A percentile compares a stretch with the other conserved stretches of the same genome.
Evolutionary conservation across 2,797 vertebrate species (phyloP).

Genomic region (Sebastiscus albofasciatus): DNA sequence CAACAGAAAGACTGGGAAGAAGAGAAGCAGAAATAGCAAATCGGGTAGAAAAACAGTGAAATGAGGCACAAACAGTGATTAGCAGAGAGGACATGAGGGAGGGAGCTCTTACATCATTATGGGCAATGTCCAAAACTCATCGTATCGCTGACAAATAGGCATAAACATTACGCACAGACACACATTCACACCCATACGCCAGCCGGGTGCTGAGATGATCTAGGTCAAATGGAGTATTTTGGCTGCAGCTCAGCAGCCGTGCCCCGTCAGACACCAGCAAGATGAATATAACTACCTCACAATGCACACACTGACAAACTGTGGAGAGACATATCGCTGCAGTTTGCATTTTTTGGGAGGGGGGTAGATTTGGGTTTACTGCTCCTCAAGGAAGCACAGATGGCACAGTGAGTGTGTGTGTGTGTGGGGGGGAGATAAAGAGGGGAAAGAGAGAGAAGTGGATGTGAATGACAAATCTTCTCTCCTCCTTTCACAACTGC

Average conservation of each 20-base stretch:
- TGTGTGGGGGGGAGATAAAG: background rate
- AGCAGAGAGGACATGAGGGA: constrained; percentile 43
- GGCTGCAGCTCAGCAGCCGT: constrained; percentile 57
- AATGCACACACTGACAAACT: constrained; percentile 16
- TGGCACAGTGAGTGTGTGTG: constrained; percentile 32
- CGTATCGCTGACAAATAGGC: constrained; percentile 37
- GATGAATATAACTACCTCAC: constrained; percentile 40
- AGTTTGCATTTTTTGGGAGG: constrained; percentile 39
- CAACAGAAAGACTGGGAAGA: background rate
- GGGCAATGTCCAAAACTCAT: constrained; percentile 48
- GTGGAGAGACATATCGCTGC: constrained; percentile 30
- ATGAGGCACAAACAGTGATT: constrained; percentile 29
- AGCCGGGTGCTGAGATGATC: constrained; percentile 49
- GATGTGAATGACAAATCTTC: constrained; percentile 54
- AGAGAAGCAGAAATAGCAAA: constrained; percentile 28
- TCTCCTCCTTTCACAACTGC: constrained; percentile 44
- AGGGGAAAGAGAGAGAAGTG: constrained; percentile 20
- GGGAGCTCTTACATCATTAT: constrained; percentile 54
- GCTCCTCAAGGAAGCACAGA: constrained; percentile 63
- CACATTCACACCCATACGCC: constrained; percentile 1
- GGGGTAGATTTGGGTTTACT: constrained; percentile 25
- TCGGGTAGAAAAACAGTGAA: constrained; percentile 5
- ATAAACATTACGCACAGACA: constrained; percentile 24
- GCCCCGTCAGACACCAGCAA: constrained; percentile 47
- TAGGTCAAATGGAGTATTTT: constrained; percentile 69